phyloP scores from a whole-genome alignment of 2,113 vertebrate species.

The Synchiropus splendidus region DNA sequence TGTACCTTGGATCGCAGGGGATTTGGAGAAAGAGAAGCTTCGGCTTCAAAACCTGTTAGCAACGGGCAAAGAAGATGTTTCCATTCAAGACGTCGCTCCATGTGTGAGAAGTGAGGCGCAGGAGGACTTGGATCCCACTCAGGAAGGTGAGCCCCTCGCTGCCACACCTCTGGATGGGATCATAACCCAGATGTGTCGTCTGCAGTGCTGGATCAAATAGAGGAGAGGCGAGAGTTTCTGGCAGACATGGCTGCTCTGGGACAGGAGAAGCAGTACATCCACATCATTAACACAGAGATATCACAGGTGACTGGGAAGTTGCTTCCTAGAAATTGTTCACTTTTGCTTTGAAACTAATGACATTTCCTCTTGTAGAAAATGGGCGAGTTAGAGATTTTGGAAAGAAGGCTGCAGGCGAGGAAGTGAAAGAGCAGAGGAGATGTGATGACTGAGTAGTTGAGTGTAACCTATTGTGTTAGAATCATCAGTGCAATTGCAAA shows the following conservation, averaged over 20 bases:
- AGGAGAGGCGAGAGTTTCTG: conserved; percentile 81
- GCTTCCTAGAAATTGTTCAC: not conserved
- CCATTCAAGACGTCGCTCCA: conserved; percentile 5
- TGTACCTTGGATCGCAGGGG: conserved; percentile 65
- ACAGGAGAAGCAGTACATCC: conserved; percentile 64
- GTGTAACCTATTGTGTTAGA: no score
- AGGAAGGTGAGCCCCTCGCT: conserved; percentile 68
- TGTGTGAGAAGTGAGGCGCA: conserved; percentile 15
- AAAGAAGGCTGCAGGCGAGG: conserved; percentile 54
- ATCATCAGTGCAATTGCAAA: no score
- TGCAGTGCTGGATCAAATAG: conserved; percentile 81
- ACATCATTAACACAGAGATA: conserved; percentile 77
- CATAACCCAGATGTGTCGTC: no score
- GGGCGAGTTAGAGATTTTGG: conserved; percentile 77
- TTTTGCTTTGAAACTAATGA: not conserved
- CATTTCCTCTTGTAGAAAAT: conserved; percentile 68
- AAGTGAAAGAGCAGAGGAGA: conserved; percentile 2
- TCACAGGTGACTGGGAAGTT: no score
- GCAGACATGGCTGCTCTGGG: conserved; percentile 81
- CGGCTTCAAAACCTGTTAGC: conserved; percentile 81
- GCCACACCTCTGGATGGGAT: not conserved
- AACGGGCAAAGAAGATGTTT: conserved; percentile 61
- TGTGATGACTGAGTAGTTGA: no score
- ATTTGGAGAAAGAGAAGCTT: conserved; percentile 85
- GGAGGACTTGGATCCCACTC: conserved; percentile 69